phyloP scores from a whole-genome alignment of 2,797 vertebrate species.

The Mormyrus proboscirostris region DNA sequence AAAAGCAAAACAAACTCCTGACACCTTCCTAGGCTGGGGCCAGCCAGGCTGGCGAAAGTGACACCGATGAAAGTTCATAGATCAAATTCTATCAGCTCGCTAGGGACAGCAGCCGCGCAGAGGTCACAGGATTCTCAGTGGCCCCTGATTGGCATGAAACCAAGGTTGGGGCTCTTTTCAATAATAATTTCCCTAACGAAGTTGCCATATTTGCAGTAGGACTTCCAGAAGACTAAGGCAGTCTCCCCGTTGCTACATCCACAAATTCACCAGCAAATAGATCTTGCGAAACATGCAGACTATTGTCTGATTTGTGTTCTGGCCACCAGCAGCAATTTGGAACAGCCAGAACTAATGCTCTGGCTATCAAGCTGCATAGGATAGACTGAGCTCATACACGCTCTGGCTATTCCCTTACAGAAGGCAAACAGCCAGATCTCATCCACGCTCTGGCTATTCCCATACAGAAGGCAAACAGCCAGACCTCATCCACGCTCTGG shows the following conservation, averaged over 20 bases:
- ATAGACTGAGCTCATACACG: too few relatives aligned
- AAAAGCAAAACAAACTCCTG: constrained; percentile 28
- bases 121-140: constrained; percentile 3
- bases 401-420: too few relatives aligned
- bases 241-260: constrained; percentile 3
- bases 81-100: constrained; percentile 29
- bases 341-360: neutral
- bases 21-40: constrained; percentile 4
- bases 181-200: neutral
- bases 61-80: constrained; percentile 16
- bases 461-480: too few relatives aligned
- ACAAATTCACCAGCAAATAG: neutral
- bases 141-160: neutral
- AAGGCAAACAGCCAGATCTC: too few relatives aligned
- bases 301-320: constrained; percentile 20
- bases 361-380: too few relatives aligned
- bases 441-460: too few relatives aligned
- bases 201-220: constrained; percentile 3
- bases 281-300: neutral
- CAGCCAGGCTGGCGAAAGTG: constrained; percentile 15
- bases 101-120: constrained; percentile 29
- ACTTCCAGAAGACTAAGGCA: neutral
- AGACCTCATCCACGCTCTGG: too few relatives aligned
- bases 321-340: neutral
- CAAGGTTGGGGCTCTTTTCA: neutral